These are phyloP conservation scores for Pollicipes pollicipes DNA, from an alignment of 1,140 invertebrate species.

Conservation along the genomic window DNA sequence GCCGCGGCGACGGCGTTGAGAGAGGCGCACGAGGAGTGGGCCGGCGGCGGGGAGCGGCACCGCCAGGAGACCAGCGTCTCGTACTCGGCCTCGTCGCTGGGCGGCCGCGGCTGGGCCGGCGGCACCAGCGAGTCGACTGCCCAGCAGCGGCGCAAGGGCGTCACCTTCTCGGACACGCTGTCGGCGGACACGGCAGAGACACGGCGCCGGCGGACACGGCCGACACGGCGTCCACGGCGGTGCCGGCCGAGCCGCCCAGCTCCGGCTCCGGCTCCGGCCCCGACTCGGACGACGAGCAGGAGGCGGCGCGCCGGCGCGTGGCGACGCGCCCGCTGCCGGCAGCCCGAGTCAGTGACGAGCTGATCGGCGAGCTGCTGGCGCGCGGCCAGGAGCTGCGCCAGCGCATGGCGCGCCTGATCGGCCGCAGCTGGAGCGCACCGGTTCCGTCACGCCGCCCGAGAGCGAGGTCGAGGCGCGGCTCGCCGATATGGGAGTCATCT, in stretches of 20 bases:
- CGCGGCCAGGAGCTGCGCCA: not conserved
- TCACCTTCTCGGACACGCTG: not conserved
- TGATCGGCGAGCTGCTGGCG: not conserved
- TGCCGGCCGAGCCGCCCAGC: no score
- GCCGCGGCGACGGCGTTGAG: no score
- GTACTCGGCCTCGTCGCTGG: not conserved
- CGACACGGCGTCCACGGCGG: no score
- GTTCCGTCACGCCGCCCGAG: not conserved
- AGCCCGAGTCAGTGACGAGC: not conserved
- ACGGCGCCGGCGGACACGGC: not conserved
- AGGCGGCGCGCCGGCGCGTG: not conserved
- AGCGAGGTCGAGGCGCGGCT: not conserved
- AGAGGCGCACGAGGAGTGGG: no score
- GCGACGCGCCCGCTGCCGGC: not conserved
- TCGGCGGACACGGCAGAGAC: not conserved
- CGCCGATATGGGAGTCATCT: not conserved
- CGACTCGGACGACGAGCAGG: not conserved
- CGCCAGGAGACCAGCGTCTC: not conserved
- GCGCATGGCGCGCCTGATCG: not conserved
- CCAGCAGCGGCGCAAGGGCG: not conserved
- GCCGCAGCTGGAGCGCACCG: not conserved
- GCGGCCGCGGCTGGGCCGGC: no score
- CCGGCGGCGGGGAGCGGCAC: no score
- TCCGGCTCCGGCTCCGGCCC: no score
- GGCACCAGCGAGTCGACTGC: no score